Conservation (phyloP, 2,888 invertebrate genomes). For the Chalcis sispes region DNA sequence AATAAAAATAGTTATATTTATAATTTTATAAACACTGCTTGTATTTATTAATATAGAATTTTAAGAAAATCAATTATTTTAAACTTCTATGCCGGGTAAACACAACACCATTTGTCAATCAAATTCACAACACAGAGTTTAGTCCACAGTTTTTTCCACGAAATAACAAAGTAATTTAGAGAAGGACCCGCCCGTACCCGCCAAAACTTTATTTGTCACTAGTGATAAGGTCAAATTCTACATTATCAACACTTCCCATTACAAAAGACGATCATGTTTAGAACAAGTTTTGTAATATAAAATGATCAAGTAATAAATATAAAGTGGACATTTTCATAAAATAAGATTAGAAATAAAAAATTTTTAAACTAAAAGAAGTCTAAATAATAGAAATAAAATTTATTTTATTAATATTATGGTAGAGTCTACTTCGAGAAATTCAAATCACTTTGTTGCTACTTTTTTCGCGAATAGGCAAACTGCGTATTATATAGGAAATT, state of each 20-base stretch:
- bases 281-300: no score
- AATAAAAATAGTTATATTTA: conserved; percentile 29
- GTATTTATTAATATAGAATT: conserved; percentile 40
- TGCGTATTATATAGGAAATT: no score
- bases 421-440: no score
- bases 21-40: not conserved
- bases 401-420: no score
- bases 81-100: conserved; percentile 53
- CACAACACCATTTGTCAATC: conserved; percentile 50
- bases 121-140: conserved; percentile 42
- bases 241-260: conserved; percentile 7
- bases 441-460: no score
- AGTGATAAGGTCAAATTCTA: conserved; percentile 9
- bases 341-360: no score
- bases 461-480: no score
- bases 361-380: no score
- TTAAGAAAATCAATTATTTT: conserved; percentile 30
- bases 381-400: no score
- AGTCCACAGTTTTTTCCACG: conserved; percentile 34
- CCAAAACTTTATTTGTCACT: conserved; percentile 21
- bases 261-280: no score
- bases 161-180: conserved; percentile 14
- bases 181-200: not conserved
- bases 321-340: no score
- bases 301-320: no score